Evolutionary conservation across 2,888 invertebrate species (phyloP).

Genomic region (Blera fallax): DNA sequence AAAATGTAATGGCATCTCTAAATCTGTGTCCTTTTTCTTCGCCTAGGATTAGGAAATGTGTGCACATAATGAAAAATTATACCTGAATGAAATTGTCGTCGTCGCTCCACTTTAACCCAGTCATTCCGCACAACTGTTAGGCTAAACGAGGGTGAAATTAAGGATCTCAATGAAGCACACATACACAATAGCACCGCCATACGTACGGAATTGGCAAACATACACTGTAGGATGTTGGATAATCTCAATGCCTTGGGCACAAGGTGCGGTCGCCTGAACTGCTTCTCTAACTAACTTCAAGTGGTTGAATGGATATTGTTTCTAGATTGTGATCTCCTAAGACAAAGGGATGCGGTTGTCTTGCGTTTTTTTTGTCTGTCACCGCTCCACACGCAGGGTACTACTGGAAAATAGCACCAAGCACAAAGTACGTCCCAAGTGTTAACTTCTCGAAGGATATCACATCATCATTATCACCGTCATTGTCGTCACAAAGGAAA

Average conservation of each 20-base stretch:
- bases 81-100: slow-evolving; percentile 19
- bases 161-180: slow-evolving; percentile 7
- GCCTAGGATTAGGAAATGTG: not conserved
- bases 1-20: slow-evolving; percentile 5
- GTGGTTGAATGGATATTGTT: slow-evolving; percentile 36
- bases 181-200: too few relatives aligned
- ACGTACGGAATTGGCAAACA: not conserved
- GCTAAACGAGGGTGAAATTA: slow-evolving; percentile 35
- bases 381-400: not conserved
- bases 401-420: not conserved
- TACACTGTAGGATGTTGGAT: not conserved
- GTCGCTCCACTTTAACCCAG: slow-evolving; percentile 1
- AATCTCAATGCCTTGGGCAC: slow-evolving; percentile 4
- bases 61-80: slow-evolving; percentile 44
- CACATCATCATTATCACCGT: slow-evolving; percentile 64
- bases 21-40: not conserved
- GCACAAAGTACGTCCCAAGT: slow-evolving; percentile 35
- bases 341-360: slow-evolving; percentile 25
- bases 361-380: not conserved
- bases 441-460: slow-evolving; percentile 60
- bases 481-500: slow-evolving; percentile 61
- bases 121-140: slow-evolving; percentile 34
- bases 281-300: slow-evolving; percentile 41
- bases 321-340: slow-evolving; percentile 41
- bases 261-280: slow-evolving; percentile 26